Evolutionary conservation across 2,888 invertebrate species (phyloP).

Genomic region (Diabrotica balteata): DNA sequence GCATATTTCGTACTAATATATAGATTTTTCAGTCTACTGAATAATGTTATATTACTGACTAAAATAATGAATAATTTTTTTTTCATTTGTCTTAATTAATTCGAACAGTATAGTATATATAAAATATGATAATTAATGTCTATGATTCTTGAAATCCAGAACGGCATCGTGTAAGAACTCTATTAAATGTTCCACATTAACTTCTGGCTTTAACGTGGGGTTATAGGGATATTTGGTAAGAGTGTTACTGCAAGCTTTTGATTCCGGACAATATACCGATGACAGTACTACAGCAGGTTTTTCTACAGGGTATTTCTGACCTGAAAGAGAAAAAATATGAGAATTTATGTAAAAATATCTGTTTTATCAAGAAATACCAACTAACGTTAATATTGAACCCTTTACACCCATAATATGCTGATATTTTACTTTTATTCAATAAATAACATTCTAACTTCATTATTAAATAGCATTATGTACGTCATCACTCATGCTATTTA

Average conservation of each 20-base stretch:
- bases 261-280: constrained; percentile 65
- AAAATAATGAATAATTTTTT: too few relatives aligned
- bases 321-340: constrained; percentile 35
- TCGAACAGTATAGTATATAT: not conserved
- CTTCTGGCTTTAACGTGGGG: constrained; percentile 45
- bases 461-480: too few relatives aligned
- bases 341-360: too few relatives aligned
- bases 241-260: constrained; percentile 42
- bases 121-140: constrained; percentile 30
- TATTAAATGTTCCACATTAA: constrained; percentile 53
- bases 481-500: too few relatives aligned
- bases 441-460: too few relatives aligned
- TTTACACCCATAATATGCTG: too few relatives aligned
- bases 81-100: too few relatives aligned
- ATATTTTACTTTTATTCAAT: too few relatives aligned
- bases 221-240: constrained; percentile 53
- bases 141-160: constrained; percentile 41
- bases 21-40: not conserved
- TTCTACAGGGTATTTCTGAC: constrained; percentile 64
- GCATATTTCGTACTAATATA: not conserved
- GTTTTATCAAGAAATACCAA: too few relatives aligned
- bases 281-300: constrained; percentile 64
- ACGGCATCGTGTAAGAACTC: constrained; percentile 46
- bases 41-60: too few relatives aligned
- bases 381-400: too few relatives aligned